Conservation (phyloP, 2,113 vertebrate species). For the Menura novaehollandiae region DNA sequence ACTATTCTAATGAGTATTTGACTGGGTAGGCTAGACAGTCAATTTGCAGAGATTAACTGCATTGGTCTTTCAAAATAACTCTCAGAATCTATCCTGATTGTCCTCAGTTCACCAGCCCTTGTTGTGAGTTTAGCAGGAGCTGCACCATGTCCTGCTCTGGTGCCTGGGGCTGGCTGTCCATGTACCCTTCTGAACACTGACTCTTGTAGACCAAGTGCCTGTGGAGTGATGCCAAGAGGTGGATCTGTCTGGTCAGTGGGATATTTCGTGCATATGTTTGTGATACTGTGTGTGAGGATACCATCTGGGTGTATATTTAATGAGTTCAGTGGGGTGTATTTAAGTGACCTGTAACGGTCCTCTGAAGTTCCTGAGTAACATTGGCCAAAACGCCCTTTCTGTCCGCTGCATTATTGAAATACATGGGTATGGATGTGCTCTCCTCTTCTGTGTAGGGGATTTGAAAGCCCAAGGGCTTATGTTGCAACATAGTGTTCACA, state of each 20-base stretch:
- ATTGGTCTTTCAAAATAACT: neutral
- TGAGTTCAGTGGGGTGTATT: neutral
- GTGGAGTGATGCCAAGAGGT: neutral
- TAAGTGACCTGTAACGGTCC: neutral
- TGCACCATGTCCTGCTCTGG: neutral
- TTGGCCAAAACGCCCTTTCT: neutral
- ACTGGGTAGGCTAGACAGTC: neutral
- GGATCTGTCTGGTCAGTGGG: neutral
- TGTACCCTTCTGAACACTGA: fast-evolving
- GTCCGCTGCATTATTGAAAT: neutral
- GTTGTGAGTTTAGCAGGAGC: neutral
- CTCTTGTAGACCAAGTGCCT: neutral
- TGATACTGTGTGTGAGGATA: neutral
- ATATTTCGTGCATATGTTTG: neutral
- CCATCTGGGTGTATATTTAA: neutral
- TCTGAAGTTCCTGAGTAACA: neutral
- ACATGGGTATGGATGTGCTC: neutral
- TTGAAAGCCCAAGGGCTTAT: neutral
- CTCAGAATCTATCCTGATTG: neutral
- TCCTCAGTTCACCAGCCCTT: neutral
- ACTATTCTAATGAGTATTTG: neutral
- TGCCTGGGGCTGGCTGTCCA: neutral
- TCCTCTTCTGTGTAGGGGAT: neutral
- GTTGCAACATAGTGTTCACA: neutral
- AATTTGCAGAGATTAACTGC: neutral